phyloP scores from a whole-genome alignment of 2,113 vertebrate genomes.

The Periophthalmodon schlosseri region DNA sequence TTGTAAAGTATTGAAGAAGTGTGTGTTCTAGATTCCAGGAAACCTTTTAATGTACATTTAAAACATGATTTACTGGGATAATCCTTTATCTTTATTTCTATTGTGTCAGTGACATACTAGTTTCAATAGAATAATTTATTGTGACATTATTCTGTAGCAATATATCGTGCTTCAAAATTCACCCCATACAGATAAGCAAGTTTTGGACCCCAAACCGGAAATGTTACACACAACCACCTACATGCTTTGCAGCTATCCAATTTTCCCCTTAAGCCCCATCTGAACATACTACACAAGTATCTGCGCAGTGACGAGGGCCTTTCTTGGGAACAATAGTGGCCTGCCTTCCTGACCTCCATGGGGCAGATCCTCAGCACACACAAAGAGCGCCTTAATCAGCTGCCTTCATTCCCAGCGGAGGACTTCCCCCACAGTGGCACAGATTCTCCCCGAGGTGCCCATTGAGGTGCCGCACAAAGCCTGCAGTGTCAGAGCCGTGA shows the following conservation, averaged over 20 bases:
- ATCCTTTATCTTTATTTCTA: too few relatives aligned
- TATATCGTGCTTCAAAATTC: too few relatives aligned
- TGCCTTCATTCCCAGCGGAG: slow-evolving; percentile 72
- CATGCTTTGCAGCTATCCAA: slow-evolving; percentile 52
- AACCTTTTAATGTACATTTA: too few relatives aligned
- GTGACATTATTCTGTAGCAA: too few relatives aligned
- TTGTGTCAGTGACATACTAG: too few relatives aligned
- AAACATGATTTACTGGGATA: too few relatives aligned
- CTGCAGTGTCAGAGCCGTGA: slow-evolving; percentile 66
- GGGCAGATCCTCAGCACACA: slow-evolving; percentile 72
- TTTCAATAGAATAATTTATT: too few relatives aligned
- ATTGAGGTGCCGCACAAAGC: slow-evolving; percentile 72
- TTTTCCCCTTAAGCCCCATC: slow-evolving; percentile 41
- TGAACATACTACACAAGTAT: slow-evolving; percentile 56
- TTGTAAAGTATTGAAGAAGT: too few relatives aligned
- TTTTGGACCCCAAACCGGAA: background rate
- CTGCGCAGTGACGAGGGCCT: slow-evolving; percentile 67
- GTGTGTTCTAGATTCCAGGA: too few relatives aligned
- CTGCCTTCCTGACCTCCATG: slow-evolving; percentile 79
- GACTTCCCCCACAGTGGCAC: slow-evolving; percentile 74
- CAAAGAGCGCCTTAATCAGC: slow-evolving; percentile 80
- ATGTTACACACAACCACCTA: slow-evolving; percentile 28
- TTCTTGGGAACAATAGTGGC: slow-evolving; percentile 69
- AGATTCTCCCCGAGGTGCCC: slow-evolving; percentile 68
- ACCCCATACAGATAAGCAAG: background rate